Conservation (phyloP, 2,797 vertebrate genomes). For the Erethizon dorsatum region DNA sequence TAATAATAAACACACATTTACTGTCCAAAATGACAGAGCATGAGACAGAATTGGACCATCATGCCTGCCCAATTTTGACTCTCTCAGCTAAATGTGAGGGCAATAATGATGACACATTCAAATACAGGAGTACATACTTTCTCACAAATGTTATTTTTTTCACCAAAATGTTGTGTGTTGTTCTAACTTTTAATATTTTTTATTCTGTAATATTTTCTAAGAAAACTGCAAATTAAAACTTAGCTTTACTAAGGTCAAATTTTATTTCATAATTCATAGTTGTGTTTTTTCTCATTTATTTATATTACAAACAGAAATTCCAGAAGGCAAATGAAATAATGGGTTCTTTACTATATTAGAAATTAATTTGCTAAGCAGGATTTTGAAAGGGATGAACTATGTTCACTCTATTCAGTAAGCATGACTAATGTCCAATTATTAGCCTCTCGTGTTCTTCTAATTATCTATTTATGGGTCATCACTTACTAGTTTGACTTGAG, state of each 20-base stretch:
- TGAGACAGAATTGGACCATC: background rate
- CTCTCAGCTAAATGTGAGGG: background rate
- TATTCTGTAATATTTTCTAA: background rate
- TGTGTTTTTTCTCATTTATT: slow-evolving; percentile 16
- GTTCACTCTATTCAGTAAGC: slow-evolving; percentile 65
- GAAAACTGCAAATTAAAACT: background rate
- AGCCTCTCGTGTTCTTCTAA: slow-evolving; percentile 77
- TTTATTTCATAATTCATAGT: background rate
- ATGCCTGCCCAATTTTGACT: background rate
- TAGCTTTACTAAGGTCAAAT: background rate
- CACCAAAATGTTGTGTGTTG: background rate
- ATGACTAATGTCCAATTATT: slow-evolving; percentile 84
- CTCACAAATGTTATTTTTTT: slow-evolving; percentile 15
- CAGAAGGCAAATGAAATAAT: slow-evolving; percentile 56
- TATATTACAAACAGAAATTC: slow-evolving; percentile 54
- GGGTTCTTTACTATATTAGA: slow-evolving; percentile 60
- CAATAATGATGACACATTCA: background rate
- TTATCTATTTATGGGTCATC: slow-evolving; percentile 82
- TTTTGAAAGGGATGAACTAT: slow-evolving; percentile 74
- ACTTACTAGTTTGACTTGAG: slow-evolving; percentile 77
- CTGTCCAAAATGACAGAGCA: background rate
- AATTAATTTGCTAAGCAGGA: slow-evolving; percentile 75
- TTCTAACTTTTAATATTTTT: slow-evolving; percentile 20
- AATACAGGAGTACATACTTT: background rate
- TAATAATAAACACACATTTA: background rate